Evolutionary conservation across 2,888 invertebrate species (phyloP), one percentile per base, ranked within the genome.

Genomic region (Ditylenchus weischeri): DNA sequence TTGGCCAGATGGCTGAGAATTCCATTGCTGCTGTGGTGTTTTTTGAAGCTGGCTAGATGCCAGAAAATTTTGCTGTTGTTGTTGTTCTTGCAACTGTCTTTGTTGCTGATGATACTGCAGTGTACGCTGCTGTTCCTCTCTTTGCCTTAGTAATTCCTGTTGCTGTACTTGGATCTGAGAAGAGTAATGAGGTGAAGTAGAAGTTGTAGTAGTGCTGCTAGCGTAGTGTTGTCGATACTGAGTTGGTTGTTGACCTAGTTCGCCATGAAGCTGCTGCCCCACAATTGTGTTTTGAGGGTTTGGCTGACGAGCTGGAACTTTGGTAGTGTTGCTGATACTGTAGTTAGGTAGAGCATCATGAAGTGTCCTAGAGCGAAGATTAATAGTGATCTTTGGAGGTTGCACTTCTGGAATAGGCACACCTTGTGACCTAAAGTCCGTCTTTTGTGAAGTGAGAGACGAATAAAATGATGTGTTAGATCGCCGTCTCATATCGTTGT

Each of bases 1-100:
- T 5, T 29, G 29, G 29, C 5, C 5, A 29, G 29, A 29, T 29
- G 29, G 15, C 15, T 65, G 18, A n/a, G 18, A 43, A 19, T 43
- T 29, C 36, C 47, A n/a, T 65, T 65, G 62, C 43, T 51, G 35
- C 11, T 36, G 62, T 29, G n/a, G 50, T 19, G 48, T 43, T 50
- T 21, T 50, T 50, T 50, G 50, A 5, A 21, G 6, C 6, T 50
- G 50, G n/a, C 50, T 5, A 50, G 50, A 19, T 50, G 50, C 3
- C 50, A 18, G 21, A 21, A 6, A 18, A 50, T 50, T 47, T 36
- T 61, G 62, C 15, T 43, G 65, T 43, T 59, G 60, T n/a, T 62
- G 61, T 19, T 43, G 38, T 7, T 60, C 43, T 47, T 38, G 29
- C 43, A 35, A 5, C n/a, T 38, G 60, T 5, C 48, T 36, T 62